Percentiles rank a stretch among this genome's conserved stretches.
These are phyloP conservation scores for Mormyrus proboscirostris DNA, from an alignment of 2,797 vertebrate genomes.

Conservation along the genomic window DNA sequence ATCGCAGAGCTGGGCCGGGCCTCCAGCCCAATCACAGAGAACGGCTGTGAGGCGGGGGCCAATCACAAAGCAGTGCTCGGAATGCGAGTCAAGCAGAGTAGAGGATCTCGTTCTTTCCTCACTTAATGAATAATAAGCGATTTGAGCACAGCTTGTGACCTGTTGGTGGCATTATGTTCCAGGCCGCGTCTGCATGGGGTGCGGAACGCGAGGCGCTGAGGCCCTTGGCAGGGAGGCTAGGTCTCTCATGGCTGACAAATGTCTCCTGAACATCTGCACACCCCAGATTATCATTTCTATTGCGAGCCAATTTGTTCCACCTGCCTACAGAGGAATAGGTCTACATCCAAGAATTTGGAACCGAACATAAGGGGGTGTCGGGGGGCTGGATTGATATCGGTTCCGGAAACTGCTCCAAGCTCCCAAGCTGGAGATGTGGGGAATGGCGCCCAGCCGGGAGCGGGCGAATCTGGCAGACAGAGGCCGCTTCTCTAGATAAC, in stretches of 20 bases:
- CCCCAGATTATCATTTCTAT: background rate
- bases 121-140: background rate
- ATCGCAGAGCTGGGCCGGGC: background rate
- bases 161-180: background rate
- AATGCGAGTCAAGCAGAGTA: background rate
- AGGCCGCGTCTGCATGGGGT: background rate
- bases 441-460: background rate
- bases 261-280: background rate
- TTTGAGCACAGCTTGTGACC: background rate
- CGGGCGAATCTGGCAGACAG: background rate
- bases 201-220: background rate
- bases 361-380: background rate
- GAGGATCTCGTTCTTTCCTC: background rate
- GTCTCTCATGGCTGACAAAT: background rate
- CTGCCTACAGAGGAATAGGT: background rate
- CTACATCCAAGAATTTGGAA: background rate
- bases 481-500: background rate
- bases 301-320: background rate
- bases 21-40: background rate
- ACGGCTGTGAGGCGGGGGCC: no score
- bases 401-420: background rate
- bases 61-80: background rate
- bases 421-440: background rate
- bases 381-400: background rate
- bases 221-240: background rate